phyloP scores from a whole-genome alignment of 2,113 vertebrate genomes.

The Otus sunia region DNA sequence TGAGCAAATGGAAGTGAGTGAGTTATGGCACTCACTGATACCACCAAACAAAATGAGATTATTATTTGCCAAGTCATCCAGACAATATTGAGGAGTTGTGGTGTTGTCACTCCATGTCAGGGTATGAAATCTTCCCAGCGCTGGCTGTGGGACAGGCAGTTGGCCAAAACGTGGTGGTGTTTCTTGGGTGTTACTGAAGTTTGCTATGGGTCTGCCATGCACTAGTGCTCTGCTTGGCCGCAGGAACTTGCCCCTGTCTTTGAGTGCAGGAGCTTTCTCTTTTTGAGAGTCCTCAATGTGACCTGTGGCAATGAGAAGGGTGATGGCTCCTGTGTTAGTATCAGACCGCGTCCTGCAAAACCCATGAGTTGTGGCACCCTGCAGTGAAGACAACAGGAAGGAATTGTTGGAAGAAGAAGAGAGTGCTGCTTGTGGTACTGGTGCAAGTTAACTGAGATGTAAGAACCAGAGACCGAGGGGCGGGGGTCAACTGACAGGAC shows the following conservation, averaged over 20 bases:
- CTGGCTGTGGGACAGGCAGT: not conserved
- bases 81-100: not conserved
- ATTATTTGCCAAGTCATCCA: not conserved
- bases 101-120: not conserved
- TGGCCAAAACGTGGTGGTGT: not conserved
- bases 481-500: too few species aligned
- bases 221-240: too few species aligned
- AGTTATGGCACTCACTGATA: rapidly evolving
- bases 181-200: not conserved
- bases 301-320: not conserved
- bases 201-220: not conserved
- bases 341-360: not conserved
- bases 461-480: not conserved
- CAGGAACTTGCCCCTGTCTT: not conserved
- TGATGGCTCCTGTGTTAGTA: not conserved
- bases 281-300: rapidly evolving
- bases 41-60: rapidly evolving
- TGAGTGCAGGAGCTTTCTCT: not conserved
- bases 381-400: not conserved
- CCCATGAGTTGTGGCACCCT: rapidly evolving
- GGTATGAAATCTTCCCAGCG: not conserved
- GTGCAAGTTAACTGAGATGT: not conserved
- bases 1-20: not conserved
- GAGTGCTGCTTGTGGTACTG: not conserved
- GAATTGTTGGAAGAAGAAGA: not conserved